These are phyloP conservation scores for Caenorhabditis tropicalis DNA, from an alignment of 1,140 invertebrate species.

Conservation along the genomic window DNA sequence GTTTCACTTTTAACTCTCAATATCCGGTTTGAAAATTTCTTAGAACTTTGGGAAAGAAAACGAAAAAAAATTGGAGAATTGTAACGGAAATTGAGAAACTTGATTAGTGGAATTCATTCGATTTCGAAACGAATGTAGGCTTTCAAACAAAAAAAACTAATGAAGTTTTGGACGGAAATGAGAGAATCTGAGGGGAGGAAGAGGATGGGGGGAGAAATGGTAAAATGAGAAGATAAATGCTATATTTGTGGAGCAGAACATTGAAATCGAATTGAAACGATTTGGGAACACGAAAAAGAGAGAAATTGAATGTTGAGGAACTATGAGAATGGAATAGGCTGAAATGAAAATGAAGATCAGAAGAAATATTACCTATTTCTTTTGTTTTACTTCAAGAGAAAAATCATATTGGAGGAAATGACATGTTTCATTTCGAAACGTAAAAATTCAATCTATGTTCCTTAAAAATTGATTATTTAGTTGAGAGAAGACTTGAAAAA, in stretches of 20 bases:
- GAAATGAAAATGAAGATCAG: too few relatives aligned
- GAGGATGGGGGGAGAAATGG: neutral
- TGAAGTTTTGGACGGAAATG: conserved; percentile 1
- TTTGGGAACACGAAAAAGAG: neutral
- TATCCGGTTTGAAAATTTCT: neutral
- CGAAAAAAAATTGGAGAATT: neutral
- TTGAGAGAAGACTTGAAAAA: too few relatives aligned
- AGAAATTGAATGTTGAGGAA: neutral
- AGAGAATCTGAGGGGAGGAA: neutral
- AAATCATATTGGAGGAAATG: too few relatives aligned
- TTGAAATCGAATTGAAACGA: neutral
- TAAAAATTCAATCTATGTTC: too few relatives aligned
- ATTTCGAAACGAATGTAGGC: neutral
- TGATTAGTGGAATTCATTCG: conserved; percentile 8
- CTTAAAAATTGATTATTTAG: too few relatives aligned
- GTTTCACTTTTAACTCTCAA: too few relatives aligned
- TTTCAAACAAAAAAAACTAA: neutral
- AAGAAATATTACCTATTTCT: too few relatives aligned
- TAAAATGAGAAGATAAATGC: neutral
- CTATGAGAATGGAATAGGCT: too few relatives aligned
- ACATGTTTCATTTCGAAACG: too few relatives aligned
- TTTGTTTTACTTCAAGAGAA: too few relatives aligned
- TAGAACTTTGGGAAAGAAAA: neutral
- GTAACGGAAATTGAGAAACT: conserved; percentile 9
- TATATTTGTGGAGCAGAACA: neutral